Base-by-base conservation (phyloP, 2,113 vertebrate genomes). In the Pseudopodoces humilis region DNA sequence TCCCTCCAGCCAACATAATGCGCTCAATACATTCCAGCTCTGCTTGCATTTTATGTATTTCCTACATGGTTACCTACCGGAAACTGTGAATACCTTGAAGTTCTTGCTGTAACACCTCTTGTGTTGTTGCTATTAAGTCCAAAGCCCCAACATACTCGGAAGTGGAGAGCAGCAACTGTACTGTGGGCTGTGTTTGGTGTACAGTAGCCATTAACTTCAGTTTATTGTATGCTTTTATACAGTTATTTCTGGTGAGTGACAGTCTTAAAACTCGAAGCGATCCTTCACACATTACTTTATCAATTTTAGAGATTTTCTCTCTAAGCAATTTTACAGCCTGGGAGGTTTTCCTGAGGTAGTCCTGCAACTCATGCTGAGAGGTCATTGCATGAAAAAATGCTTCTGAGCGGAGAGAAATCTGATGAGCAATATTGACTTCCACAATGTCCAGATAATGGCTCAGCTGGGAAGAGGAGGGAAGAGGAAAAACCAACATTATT, bases 331-430 rank as follows among this genome's bases (percentile, higher is more conserved):
- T 98, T 88, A 99, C 99, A 78, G 99, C 99, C 68, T 97, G 98
- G 91, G 99, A 98, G 59, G 99, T 99, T 97, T 99, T 98, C 95
- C 97, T 98, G 97, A 99, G 98, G 94, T 98, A 99, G 98, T 99
- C 99, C 98, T 99, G 99, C 95, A 99, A 98, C 91, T 99, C 99
- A 39, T 99, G 99, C 97, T 99, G 99, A 55, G 99, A 99, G 83
- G 99, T 99, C 99, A 99, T 99, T 96, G 99, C 99, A 92, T 99
- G 99, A 94, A 99, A 99, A 97, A 99, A 99, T 14, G 99, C 99
- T 96, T 99, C 99, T 11, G 99, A 99, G 97, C 99, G 99, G 80
- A 99, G 98, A 14, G 99, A 99, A 97, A 99, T 99, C 98, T 99
- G 99, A 58, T 99, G 99, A 59, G 99, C 99, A 81, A 99, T 99